A percentile compares a stretch with the other conserved stretches of the same genome.
Evolutionary conservation across 2,113 vertebrate genomes (phyloP).

Genomic region (Uria lomvia): DNA sequence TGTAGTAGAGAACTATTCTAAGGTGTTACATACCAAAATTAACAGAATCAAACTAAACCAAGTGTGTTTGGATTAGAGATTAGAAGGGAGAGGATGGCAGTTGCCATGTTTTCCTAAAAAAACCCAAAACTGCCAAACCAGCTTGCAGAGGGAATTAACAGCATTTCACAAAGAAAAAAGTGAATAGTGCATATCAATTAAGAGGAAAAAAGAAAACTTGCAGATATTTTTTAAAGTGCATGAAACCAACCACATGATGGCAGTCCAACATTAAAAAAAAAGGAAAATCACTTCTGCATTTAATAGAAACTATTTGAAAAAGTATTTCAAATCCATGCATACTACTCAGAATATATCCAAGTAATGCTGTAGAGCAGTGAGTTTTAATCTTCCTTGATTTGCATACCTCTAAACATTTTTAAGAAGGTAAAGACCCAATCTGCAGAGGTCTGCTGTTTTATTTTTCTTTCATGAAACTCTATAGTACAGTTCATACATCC

Average conservation of each 20-base stretch:
- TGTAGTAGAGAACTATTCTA: not conserved
- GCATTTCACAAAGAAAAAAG: not conserved
- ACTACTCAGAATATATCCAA: not conserved
- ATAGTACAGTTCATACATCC: not conserved
- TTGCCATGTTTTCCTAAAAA: not conserved
- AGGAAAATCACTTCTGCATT: accelerated
- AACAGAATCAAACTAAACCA: not conserved
- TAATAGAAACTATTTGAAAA: not conserved
- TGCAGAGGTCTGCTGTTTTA: not conserved
- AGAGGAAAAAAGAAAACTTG: not conserved
- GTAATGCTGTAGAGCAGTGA: not conserved
- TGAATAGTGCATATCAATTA: not conserved
- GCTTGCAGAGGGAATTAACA: not conserved
- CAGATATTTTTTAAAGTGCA: not conserved
- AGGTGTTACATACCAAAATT: not conserved
- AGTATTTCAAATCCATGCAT: not conserved
- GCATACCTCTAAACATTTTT: not conserved
- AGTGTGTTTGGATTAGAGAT: not conserved
- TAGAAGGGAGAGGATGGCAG: not conserved
- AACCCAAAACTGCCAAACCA: not conserved
- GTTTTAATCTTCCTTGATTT: not conserved
- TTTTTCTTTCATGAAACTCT: not conserved
- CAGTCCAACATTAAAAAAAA: not conserved
- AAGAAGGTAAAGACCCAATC: not conserved
- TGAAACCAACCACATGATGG: not conserved